These are phyloP conservation scores for Parapsyche elsis DNA, from an alignment of 1,140 invertebrate species.

Conservation along the genomic window DNA sequence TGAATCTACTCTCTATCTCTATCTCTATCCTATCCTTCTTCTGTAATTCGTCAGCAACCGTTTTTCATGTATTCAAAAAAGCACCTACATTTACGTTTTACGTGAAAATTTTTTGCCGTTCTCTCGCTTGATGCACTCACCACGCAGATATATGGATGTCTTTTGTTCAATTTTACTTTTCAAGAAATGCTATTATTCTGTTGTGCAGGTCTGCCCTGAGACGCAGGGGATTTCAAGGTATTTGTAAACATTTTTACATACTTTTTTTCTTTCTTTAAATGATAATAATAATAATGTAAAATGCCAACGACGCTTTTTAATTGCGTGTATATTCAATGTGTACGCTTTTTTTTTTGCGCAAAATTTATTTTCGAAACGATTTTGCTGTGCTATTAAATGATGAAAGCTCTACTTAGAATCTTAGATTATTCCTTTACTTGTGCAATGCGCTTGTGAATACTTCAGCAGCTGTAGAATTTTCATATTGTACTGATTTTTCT, in stretches of 20 bases:
- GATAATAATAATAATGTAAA: not conserved
- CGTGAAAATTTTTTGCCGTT: not conserved
- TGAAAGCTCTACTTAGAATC: no score
- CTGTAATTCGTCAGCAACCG: not conserved
- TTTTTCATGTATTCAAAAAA: not conserved
- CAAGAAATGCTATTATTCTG: slow-evolving; percentile 51
- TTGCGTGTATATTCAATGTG: no score
- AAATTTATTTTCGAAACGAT: no score
- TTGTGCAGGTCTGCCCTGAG: slow-evolving; percentile 55
- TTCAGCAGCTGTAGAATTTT: no score
- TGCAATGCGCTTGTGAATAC: no score
- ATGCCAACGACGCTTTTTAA: not conserved
- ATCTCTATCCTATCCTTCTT: not conserved
- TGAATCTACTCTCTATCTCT: not conserved
- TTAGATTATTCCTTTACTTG: no score
- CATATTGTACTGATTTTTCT: no score
- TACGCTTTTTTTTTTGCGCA: not conserved
- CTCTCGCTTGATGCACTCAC: slow-evolving; percentile 15
- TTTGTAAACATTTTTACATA: slow-evolving; percentile 41
- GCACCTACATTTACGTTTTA: not conserved
- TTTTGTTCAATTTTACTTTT: slow-evolving; percentile 38
- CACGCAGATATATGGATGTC: slow-evolving; percentile 32
- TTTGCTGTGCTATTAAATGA: no score
- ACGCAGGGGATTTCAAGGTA: slow-evolving; percentile 54
- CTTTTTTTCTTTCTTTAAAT: not conserved